phyloP scores from a whole-genome alignment of 2,888 invertebrate genomes.

The Phlogophora meticulosa region DNA sequence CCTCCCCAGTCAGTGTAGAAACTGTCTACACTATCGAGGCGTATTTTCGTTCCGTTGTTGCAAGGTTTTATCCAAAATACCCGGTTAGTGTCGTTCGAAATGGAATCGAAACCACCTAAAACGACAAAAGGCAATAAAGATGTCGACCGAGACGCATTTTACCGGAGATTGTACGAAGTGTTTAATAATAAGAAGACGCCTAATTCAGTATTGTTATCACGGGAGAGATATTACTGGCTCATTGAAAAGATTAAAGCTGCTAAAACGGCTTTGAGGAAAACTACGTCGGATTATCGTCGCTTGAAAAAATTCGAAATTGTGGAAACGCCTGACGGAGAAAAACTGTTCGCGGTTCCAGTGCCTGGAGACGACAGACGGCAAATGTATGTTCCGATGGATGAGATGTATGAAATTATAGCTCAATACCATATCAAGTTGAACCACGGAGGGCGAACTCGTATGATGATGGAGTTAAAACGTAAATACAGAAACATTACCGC shows the following conservation, averaged over 20 bases:
- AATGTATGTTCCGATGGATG: constrained; percentile 72
- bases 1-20: constrained; percentile 67
- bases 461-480: constrained; percentile 74
- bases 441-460: constrained; percentile 76
- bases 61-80: constrained; percentile 46
- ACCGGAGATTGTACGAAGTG: constrained; percentile 69
- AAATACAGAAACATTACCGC: constrained; percentile 78
- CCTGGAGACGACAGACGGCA: constrained; percentile 62
- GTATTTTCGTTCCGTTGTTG: constrained; percentile 32
- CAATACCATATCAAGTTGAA: constrained; percentile 74
- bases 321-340: constrained; percentile 71
- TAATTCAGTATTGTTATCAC: constrained; percentile 73
- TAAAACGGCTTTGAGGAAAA: constrained; percentile 66
- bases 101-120: constrained; percentile 28
- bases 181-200: constrained; percentile 66
- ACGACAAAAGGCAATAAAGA: constrained; percentile 32
- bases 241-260: constrained; percentile 74
- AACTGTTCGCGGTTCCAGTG: constrained; percentile 64
- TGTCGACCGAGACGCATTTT: constrained; percentile 74
- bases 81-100: constrained; percentile 29
- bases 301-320: constrained; percentile 74
- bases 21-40: constrained; percentile 16
- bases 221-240: constrained; percentile 69
- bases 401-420: constrained; percentile 78
- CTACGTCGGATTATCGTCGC: constrained; percentile 74